Base-by-base conservation (phyloP, 2,113 vertebrate species). In the Ariopsis seemanni region DNA sequence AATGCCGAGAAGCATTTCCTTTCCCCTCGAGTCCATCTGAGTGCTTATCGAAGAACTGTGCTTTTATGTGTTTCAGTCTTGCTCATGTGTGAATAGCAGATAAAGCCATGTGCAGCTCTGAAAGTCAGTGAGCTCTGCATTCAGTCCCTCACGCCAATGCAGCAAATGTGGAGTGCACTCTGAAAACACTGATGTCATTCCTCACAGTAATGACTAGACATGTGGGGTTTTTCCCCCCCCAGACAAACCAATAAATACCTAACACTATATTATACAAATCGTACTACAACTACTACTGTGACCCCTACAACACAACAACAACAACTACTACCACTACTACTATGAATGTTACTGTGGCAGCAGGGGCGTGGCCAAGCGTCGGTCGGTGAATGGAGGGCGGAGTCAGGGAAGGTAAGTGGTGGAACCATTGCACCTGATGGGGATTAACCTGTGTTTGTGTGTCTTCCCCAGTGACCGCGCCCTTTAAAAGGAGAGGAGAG, bases 41-140 rank as follows among this genome's bases (percentile, higher is more conserved):
- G 27, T 30, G 17, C 55, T 81, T 81, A 60, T 60, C 55, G 34
- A 20, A 30, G 55, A 20, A 55, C n/a, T 20, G 53, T 80, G n/a
- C n/a, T 80, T 80, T 81, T 60, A 9, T 10, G 55, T 12, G 55
- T 5, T 81, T 81, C 27, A 60, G 78, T 81, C 55, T 27, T 81
- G 78, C 55, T 34, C 10, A 11, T 81, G 53, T 81, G 78, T 60
- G 27, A 34, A 81, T n/a, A 30, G 4, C 27, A 81, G 55, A 81
- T 81, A 81, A 81, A 58, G 55, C 15, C 52, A 79, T 30, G 77
- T 30, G 77, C 52, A 57, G 77, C 77, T 27, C 25, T 57, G n/a
- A 75, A 75, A 52, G 48, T 25, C 75, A 53, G 50, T n/a, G 50
- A 78, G 75, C 50, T 53, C 50, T 78, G 78, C 27, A 58, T 81